Base-by-base conservation (phyloP, 1,140 invertebrate species). In the Gryon sp. region DNA sequence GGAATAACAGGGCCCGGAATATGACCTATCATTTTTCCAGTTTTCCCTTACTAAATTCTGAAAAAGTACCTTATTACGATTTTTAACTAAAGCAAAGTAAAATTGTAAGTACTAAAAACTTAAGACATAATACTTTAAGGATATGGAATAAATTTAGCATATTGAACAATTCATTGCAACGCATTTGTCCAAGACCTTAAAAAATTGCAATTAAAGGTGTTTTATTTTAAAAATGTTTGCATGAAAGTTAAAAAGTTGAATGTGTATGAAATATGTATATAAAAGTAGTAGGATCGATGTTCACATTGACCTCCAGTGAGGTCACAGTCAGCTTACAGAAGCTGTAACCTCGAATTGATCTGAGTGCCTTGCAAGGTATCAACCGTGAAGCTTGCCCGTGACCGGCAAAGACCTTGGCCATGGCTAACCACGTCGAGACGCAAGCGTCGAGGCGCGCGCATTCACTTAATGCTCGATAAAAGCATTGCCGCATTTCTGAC, bases 381-480 rank as follows among this genome's bases (percentile, higher is more conserved):
- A 73, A 62, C 75, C 70, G 60, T 53, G 62, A 72, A 62, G 74
- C 75, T 81, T 83, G 82, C 85, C 85, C 86, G 86, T 86, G 85
- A 86, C 85, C 86, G 83, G 65, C 40, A 78, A 78, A 57, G 83
- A 84, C 85, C 86, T 87, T 87, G 86, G 80, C 85, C 83, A 84
- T 87, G 84, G 83, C 79, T 84, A 60, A 70, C 30, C 59, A 38
- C 63, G 50, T 55, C 74, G 82, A 77, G 78, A 83, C 80, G 82
- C 82, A 83, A 80, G 82, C 80, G 83, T 70, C 70, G 69, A 55
- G 34, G 83, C 85, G 84, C 84, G 79, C 84, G 85, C 85, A 83
- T 78, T 79, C 83, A 78, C 79, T 83, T 82, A 81, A 83, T 74
- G 74, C 77, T 79, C 73, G 60, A 73, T 82, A 72, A 68, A 59